Base-by-base conservation (phyloP, 2,888 invertebrate species). In the Lottia gigantea region DNA sequence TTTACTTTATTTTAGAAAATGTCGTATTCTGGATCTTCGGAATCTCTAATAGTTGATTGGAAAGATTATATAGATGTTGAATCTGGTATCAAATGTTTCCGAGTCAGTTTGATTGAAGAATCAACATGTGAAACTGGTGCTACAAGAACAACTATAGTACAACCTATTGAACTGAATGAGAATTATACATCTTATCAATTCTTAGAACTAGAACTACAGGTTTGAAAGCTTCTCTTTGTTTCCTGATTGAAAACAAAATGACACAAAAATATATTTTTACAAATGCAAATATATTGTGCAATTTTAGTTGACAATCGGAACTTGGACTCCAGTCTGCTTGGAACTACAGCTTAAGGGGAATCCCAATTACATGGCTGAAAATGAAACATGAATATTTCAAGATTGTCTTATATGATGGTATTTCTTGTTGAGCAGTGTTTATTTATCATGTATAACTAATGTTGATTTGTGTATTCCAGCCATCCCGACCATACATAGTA, bases 131-230 rank as follows among this genome's bases (percentile, higher is more conserved):
- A n/a, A 19, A 11, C 40, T 3, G 64, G 25, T 16, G 6, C 65
- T 8, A 66, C 46, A 19, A 65, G 65, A 45, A 61, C 45, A 19
- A 19, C 46, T 16, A 65, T 69, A 0, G 25, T 65, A 16, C 25
- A 64, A 55, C 62, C 69, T 15, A 69, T 78, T 7, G 49, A 71
- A 26, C 67, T 75, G 7, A 62, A 45, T 62, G 70, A 55, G 16
- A 66, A 64, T 46, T 73, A 71, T 16, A 67, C 74, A 1, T 64
- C 70, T 4, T 78, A 75, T 65, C 67, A 64, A n/a, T 75, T 78
- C 46, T 73, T 71, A n/a, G 69, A 72, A 46, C 55, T 75, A 0
- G 70, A 19, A 25, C 63, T 76, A 31, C 64, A 62, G 63, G 77
- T 77, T 3, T 40, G 40, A 31, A 31, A 31, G 31, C 2, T 31